Evolutionary conservation across 37 sponge, comb jelly and placozoan genomes (phyloP), one percentile per base, ranked within the genome.

Genomic region (Ephydatia muelleri): DNA sequence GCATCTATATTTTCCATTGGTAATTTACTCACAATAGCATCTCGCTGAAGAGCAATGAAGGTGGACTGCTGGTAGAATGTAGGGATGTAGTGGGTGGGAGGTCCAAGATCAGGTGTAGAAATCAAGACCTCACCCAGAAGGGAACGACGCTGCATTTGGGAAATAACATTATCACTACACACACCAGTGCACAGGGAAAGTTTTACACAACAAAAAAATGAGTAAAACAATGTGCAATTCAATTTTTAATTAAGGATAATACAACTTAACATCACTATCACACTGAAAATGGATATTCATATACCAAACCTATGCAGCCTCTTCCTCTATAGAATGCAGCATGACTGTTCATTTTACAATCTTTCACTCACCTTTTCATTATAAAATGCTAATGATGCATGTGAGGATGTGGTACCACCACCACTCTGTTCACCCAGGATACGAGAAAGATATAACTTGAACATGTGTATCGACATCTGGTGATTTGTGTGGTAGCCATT

Each of bases 401-500:
- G 70, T 43, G 67, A 70, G 1, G 32, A 33, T 33, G 85, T 33
- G 49, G 39, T 64, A 25, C 69, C 16, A 25, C 48, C 16, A 27
- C 21, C 30, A 27, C 21, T 13, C 21, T 71, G 29, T 73, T 72
- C 33, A 23, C 90, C 90, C 4, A 90, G 82, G n/a, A 90, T 38
- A 36, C 78, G 82, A 22, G 82, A 80, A 37, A 90, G 78, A 72
- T 81, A 90, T 49, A 90, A 29, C 78, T 90, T 90, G 82, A 82
- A 90, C n/a, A 37, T 69, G 38, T 28, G 32, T 31, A 90, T 66
- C 72, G 88, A 75, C 3, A 88, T 76, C 65, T 70, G 65, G 39
- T 31, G 19, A 69, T 85, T 39, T 70, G 32, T 22, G 66, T 14
- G 16, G 78, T 8, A 49, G 23, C 25, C 47, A 30, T 28, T 16